Conservation (phyloP, 1,140 invertebrate genomes). For the Polypedilum vanderplanki region DNA sequence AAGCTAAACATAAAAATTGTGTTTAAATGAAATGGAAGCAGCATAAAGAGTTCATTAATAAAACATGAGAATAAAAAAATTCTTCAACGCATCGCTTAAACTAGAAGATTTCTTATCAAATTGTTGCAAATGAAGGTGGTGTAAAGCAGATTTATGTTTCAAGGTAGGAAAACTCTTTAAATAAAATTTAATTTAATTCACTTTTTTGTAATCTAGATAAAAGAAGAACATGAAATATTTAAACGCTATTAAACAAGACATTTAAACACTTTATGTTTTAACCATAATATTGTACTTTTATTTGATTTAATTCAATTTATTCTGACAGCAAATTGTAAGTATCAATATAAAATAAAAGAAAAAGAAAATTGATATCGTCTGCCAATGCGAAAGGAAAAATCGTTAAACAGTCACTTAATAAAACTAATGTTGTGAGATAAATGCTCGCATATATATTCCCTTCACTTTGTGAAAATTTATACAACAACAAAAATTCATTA, state of each 20-base stretch:
- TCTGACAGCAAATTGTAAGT: no score
- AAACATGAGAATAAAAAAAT: background rate
- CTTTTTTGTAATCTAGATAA: no score
- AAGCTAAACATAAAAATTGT: no score
- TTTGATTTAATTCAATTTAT: no score
- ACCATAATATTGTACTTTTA: no score
- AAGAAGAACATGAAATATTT: no score
- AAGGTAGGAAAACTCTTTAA: no score
- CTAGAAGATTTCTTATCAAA: background rate
- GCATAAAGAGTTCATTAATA: conserved; percentile 7
- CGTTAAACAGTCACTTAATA: conserved; percentile 24
- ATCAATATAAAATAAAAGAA: no score
- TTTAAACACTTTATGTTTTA: no score
- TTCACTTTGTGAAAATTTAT: background rate
- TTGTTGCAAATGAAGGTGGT: background rate
- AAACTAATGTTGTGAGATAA: conserved; percentile 27
- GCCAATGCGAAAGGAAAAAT: background rate
- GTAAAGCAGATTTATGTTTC: no score
- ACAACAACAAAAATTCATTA: conserved; percentile 14
- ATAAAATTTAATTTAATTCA: no score
- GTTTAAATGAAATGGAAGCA: background rate
- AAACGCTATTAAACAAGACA: no score
- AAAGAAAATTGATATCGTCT: background rate
- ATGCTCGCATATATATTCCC: background rate
- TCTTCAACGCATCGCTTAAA: background rate